Evolutionary conservation across 2,888 invertebrate genomes (phyloP), one percentile per base, ranked within the genome.

Genomic region (Phlogophora meticulosa): DNA sequence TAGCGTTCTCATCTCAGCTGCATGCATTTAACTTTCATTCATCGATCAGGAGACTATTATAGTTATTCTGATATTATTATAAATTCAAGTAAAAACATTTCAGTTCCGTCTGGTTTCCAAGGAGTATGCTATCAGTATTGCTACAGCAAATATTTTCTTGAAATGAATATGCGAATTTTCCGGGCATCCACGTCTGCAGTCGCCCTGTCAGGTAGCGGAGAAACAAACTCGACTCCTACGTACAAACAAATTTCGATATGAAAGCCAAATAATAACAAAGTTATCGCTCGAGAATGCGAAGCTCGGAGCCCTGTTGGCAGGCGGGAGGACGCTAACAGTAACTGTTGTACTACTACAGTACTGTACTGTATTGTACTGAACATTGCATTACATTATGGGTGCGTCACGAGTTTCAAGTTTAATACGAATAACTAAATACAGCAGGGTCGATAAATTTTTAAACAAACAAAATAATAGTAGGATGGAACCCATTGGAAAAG

Each of bases 231-330:
- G 55, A 9, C 49, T 45, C n/a, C 59, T 7, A 43, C 17, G 20
- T 42, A 52, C 67, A 72, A 76, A 76, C 76, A 72, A 28, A 76
- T 76, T 72, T 28, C 40, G 60, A 76, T 76, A 76, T 76, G 68
- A 76, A 67, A 76, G 42, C 28, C 55, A 76, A 76, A 76, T 72
- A 76, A 59, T 72, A 72, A 60, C 57, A 72, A 59, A 60, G 20
- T 51, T 43, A 32, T 24, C 10, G 17, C 22, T 45, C n/a, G 32
- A 61, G 48, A 22, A 7, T 22, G 34, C 34, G 32, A 22, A 28
- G 38, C 28, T 43, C 45, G 15, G 20, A 7, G n/a, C 24, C 17
- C 15, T 4, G 9, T 34, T 7, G 11, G 1, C 13, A 36, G 10
- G 28, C 4, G 4, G 7, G 9, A 20, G 7, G 9, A n/a, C n/a